Evolutionary conservation across 2,113 vertebrate genomes (phyloP), one percentile per base, ranked within the genome.

Genomic region (Caracal caracal): DNA sequence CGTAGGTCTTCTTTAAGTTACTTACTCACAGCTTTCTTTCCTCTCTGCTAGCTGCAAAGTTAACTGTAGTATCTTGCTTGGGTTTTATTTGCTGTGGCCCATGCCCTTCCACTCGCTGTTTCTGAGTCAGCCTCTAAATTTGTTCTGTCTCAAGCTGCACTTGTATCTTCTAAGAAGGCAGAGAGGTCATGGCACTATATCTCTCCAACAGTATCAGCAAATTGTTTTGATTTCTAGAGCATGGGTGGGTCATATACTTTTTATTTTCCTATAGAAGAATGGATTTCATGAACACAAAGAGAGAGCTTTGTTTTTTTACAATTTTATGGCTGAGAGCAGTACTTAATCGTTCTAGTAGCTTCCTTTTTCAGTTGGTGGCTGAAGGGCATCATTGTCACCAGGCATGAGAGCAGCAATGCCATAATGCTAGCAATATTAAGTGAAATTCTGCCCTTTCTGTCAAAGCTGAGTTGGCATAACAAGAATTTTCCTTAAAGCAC

Each of bases 301-400:
- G 78, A 98, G 85, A 80, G 90, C 33, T 61, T 65, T 22, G 70
- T 84, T 92, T 78, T 95, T 90, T 76, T 49, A 89, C 53, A 94
- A 53, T 86, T 22, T 93, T 49, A 75, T 94, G 95, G 65, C 76
- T 95, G 86, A 98, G 53, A 92, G 73, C n/a, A 82, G 33, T 1
- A 0, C 93, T 97, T 96, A 92, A 93, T 92, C 56, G 0, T 82
- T 80, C 37, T 35, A 61, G 79, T 24, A 86, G 30, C 0, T 66
- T 97, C 30, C 68, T 95, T 90, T 90, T 96, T 94, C 86, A 93
- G n/a, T 78, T 78, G 76, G 93, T 84, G 59, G 51, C 43, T 97
- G 71, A 98, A 96, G 61, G 89, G 80, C 59, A 78, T 71, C 51
- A 8, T 51, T 33, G 2, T 97, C 4, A 2, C 20, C 73, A 51